A percentile compares a stretch with the other conserved stretches of the same genome.
Evolutionary conservation across 2,797 vertebrate genomes (phyloP).

Genomic region (Sebastes vulpes): DNA sequence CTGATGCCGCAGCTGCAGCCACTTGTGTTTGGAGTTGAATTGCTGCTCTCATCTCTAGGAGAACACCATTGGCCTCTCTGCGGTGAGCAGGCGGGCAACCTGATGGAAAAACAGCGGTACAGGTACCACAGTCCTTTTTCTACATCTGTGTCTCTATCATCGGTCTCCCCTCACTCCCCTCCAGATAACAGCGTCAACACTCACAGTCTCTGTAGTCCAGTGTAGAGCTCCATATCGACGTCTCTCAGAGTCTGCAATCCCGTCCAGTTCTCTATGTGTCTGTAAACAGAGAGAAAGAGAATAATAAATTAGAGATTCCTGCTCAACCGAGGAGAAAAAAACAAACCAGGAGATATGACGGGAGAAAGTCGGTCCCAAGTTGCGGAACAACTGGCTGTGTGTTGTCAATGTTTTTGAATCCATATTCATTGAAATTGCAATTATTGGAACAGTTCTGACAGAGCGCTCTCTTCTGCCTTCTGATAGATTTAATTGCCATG

Average conservation of each 20-base stretch:
- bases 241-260: conserved; percentile 94
- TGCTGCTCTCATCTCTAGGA: conserved; percentile 6
- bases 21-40: conserved; percentile 29
- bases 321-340: conserved; percentile 37
- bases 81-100: not conserved
- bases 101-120: conserved; percentile 22
- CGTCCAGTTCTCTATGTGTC: conserved; percentile 99
- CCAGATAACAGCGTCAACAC: conserved; percentile 74
- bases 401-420: conserved; percentile 70
- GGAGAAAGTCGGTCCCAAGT: conserved; percentile 13
- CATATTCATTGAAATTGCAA: conserved; percentile 78
- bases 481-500: conserved; percentile 80
- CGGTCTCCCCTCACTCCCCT: not conserved
- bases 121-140: conserved; percentile 9
- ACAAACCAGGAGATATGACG: conserved; percentile 27
- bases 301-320: conserved; percentile 44
- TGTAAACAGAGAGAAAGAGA: conserved; percentile 77
- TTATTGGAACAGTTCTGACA: conserved; percentile 75
- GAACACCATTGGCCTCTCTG: conserved; percentile 3
- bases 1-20: conserved; percentile 9
- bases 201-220: conserved; percentile 97
- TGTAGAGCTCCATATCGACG: conserved; percentile 99
- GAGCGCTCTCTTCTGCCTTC: conserved; percentile 71
- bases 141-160: conserved; percentile 24
- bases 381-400: conserved; percentile 55